Evolutionary conservation across 2,888 invertebrate genomes (phyloP).

Genomic region (Leptopterna dolabrata): DNA sequence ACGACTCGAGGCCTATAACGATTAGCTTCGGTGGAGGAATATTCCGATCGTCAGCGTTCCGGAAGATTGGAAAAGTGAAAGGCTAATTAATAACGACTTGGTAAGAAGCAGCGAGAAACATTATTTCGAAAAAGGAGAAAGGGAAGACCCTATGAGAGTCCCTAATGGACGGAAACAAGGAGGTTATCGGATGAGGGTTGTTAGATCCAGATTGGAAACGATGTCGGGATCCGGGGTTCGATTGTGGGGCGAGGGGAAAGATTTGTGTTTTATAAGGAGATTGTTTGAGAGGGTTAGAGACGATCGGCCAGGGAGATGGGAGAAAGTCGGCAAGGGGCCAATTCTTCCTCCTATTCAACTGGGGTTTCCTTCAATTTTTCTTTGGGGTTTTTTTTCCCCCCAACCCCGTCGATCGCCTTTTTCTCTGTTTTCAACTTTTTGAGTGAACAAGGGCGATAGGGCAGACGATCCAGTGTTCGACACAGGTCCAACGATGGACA

Average conservation of each 20-base stretch:
- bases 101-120: not conserved
- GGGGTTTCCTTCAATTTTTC: not conserved
- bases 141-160: not conserved
- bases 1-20: too few relatives aligned
- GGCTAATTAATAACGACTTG: not conserved
- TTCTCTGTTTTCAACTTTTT: too few relatives aligned
- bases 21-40: too few relatives aligned
- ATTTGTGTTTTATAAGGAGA: constrained; percentile 42
- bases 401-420: too few relatives aligned
- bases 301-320: not conserved
- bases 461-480: too few relatives aligned
- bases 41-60: not conserved
- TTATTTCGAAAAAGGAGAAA: not conserved
- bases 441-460: too few relatives aligned
- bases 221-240: not conserved
- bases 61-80: not conserved
- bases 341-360: not conserved
- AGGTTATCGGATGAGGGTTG: constrained; percentile 4
- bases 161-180: not conserved
- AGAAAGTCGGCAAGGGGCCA: not conserved
- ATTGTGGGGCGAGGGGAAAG: not conserved
- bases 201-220: constrained; percentile 37
- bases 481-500: too few relatives aligned
- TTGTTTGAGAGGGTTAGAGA: not conserved
- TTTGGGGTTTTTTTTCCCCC: not conserved